Evolutionary conservation across 2,888 invertebrate genomes (phyloP), one percentile per base, ranked within the genome.

Genomic region (Apotomis betuletana): DNA sequence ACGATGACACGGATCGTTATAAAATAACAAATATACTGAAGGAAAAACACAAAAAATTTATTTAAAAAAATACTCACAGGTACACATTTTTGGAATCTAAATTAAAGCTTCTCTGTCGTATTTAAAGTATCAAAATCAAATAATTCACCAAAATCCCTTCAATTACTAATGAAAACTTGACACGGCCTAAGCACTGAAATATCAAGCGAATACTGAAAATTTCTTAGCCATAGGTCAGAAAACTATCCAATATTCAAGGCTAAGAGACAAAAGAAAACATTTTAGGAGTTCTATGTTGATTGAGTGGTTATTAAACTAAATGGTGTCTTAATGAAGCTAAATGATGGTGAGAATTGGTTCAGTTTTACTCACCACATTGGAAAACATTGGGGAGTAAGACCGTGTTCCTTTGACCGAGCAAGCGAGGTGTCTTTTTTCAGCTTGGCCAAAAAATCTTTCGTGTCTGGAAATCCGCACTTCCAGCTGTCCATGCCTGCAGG

Each of bases 341-440:
- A 57, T 61, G 60, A 15, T 36, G 69, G 57, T 44, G 61, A 51
- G 61, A 61, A 71, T 61, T 51, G 55, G 15, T 57, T 49, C 57
- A 2, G 46, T 27, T 41, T n/a, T 10, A 12, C 4, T 12, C 4
- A 3, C 15, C 15, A 57, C 44, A 41, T 55, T 46, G 27, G 10
- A 46, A 46, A 9, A 9, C 46, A 10, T 15, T 0, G 27, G 27
- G 27, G 27, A 27, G 27, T 27, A 27, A 27, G 27, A 27, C 27
- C 2, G 27, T 2, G 27, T 27, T 27, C 2, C 27, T 27, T 27
- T 27, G 27, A 27, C 27, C 27, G 27, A 27, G 27, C 27, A 27
- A 27, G 27, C 27, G 27, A 27, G 27, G 27, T 27, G 27, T 27
- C 27, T 27, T 27, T 27, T 27, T 27, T 27, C 27, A 2, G 27